A percentile compares a stretch with the other conserved stretches of the same genome.
phyloP scores from a whole-genome alignment of 2,888 invertebrate species.

The Polylopha cassiicola region DNA sequence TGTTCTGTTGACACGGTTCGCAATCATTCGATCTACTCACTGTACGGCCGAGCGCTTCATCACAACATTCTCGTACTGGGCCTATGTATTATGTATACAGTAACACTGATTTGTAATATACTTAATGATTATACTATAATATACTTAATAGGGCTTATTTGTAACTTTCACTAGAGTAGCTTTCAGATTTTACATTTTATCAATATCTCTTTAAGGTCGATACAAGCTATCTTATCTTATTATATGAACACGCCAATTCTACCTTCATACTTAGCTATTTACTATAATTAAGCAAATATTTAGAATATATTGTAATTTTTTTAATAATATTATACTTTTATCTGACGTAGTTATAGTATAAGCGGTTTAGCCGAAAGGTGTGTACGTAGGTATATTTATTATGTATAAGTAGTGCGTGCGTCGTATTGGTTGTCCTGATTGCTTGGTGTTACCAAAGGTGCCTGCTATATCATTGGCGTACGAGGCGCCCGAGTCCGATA shows the following conservation, averaged over 20 bases:
- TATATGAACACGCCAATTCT: slow-evolving; percentile 59
- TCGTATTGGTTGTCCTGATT: slow-evolving; percentile 65
- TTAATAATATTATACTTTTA: slow-evolving; percentile 28
- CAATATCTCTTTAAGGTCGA: slow-evolving; percentile 44
- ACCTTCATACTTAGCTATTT: slow-evolving; percentile 55
- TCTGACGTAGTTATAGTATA: slow-evolving; percentile 31
- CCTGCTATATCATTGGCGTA: slow-evolving; percentile 99
- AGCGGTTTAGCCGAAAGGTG: slow-evolving; percentile 41
- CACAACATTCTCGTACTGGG: slow-evolving; percentile 43
- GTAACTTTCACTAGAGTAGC: slow-evolving; percentile 64
- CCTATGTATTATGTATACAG: slow-evolving; percentile 38
- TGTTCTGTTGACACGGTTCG: slow-evolving; percentile 47
- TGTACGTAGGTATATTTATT: slow-evolving; percentile 52
- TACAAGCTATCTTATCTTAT: slow-evolving; percentile 47
- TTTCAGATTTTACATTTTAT: slow-evolving; percentile 51
- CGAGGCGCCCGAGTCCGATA: slow-evolving; percentile 99
- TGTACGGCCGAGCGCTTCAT: slow-evolving; percentile 45
- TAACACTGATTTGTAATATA: slow-evolving; percentile 41
- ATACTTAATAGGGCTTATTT: slow-evolving; percentile 61
- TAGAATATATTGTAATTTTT: slow-evolving; percentile 35
- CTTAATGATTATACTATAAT: slow-evolving; percentile 34
- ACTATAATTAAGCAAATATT: slow-evolving; percentile 48
- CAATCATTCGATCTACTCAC: slow-evolving; percentile 50
- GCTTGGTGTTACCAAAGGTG: slow-evolving; percentile 85
- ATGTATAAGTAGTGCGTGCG: slow-evolving; percentile 46